Base-by-base conservation (phyloP, 2,113 vertebrate genomes). In the Chaetodon trifascialis region DNA sequence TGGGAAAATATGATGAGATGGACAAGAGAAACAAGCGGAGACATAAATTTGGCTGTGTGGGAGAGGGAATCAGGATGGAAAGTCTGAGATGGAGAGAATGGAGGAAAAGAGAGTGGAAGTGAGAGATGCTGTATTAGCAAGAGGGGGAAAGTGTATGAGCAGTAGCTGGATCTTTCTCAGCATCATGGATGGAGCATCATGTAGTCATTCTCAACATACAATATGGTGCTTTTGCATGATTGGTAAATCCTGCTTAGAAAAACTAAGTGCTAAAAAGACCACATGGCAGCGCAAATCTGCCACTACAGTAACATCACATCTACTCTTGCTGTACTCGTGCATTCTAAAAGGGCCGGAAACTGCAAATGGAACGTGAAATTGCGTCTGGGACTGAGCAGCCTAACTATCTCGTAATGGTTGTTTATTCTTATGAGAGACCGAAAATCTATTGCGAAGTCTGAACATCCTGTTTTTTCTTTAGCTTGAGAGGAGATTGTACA, bases 301-400 rank as follows among this genome's bases (percentile, higher is more conserved):
- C 82, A 54, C 69, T 38, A 34, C 64, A 72, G 78, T 84, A 77
- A 78, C 72, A 62, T 87, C 82, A 86, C 30, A 3, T 85, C 75
- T 40, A 42, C 59, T 75, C n/a, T 38, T 8, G 4, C 62, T 6
- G 5, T 6, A 16, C 77, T 66, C 69, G 0, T 51, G 72, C 56
- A 52, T 76, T 66, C 58, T 75, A 6, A 42, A 71, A 67, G 38
- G 38, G 64, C 12, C 63, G 47, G n/a, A 62, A 73, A 60, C 8
- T 56, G 58, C 75, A 81, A 73, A 87, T 73, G 60, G 83, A 89
- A 86, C 80, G 36, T 70, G 52, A 60, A 89, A 87, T 85, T 81
- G 89, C 71, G 80, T 92, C 52, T 71, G 87, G 76, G 72, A 73
- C 23, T 36, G 51, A 68, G 42, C 42, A 82, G 58, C 52, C 62